Conservation (phyloP, 2,797 vertebrate genomes). For the Acanthopagrus latus region DNA sequence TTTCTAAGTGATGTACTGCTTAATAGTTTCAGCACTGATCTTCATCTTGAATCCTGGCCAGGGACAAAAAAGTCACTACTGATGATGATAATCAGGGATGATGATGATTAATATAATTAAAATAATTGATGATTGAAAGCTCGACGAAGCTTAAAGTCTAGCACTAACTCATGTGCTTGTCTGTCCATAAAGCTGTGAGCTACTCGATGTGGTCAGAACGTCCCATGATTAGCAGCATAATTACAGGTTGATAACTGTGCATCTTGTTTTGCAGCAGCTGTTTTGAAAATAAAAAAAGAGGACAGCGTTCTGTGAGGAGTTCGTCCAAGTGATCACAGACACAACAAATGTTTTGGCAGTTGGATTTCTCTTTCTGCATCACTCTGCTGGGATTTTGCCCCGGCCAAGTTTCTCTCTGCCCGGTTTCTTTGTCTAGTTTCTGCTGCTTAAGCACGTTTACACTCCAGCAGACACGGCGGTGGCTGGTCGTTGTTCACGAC, state of each 20-base stretch:
- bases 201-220: conserved; percentile 19
- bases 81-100: conserved; percentile 8
- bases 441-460: conserved; percentile 65
- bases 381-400: conserved; percentile 62
- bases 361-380: conserved; percentile 56
- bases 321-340: conserved; percentile 67
- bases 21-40: background rate
- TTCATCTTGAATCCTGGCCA: background rate
- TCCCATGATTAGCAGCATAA: conserved; percentile 51
- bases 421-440: conserved; percentile 53
- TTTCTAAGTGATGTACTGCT: background rate
- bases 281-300: conserved; percentile 31
- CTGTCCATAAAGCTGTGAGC: conserved; percentile 36
- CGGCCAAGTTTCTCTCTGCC: conserved; percentile 60
- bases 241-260: conserved; percentile 51
- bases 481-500: conserved; percentile 36
- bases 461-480: conserved; percentile 43
- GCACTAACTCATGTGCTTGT: conserved; percentile 2
- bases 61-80: background rate
- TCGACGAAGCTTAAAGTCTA: conserved; percentile 24
- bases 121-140: no score
- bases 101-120: background rate
- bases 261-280: conserved; percentile 55
- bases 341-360: conserved; percentile 72
- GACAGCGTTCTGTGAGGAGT: conserved; percentile 45